A percentile compares a stretch with the other conserved stretches of the same genome.
Evolutionary conservation across 2,888 invertebrate species (phyloP).

Genomic region (Ophion ventricosus): DNA sequence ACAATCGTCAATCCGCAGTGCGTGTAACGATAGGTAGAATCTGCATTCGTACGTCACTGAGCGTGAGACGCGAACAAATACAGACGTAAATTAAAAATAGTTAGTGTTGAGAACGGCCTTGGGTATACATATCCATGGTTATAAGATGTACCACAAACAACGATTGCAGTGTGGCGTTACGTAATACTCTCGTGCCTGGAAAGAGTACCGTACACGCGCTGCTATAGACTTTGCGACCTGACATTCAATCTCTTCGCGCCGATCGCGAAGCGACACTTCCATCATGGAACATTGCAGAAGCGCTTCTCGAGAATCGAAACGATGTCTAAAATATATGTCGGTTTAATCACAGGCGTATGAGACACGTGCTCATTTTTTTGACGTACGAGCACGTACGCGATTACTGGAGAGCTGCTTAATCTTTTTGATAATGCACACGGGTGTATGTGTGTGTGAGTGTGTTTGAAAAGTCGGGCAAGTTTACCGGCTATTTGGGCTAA

Average conservation of each 20-base stretch:
- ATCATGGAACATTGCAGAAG: background rate
- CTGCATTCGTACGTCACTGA: background rate
- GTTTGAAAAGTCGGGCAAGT: background rate
- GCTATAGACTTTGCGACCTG: slow-evolving; percentile 31
- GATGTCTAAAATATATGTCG: background rate
- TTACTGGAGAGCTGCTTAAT: background rate
- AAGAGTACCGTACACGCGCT: slow-evolving; percentile 4
- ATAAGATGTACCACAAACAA: background rate
- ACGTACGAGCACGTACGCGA: background rate
- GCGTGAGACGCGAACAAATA: background rate
- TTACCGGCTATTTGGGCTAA: background rate
- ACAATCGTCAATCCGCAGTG: background rate
- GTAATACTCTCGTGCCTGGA: slow-evolving; percentile 34
- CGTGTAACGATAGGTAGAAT: background rate
- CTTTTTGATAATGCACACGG: background rate
- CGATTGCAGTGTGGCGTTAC: slow-evolving; percentile 20
- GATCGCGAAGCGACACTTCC: slow-evolving; percentile 11
- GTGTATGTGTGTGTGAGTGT: background rate
- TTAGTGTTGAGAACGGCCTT: background rate
- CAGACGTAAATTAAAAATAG: background rate
- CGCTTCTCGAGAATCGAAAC: background rate
- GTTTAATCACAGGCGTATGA: background rate
- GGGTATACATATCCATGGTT: background rate
- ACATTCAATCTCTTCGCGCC: slow-evolving; percentile 18
- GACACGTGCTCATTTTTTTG: background rate